phyloP scores from a whole-genome alignment of 2,113 vertebrate species.

The Hydrolagus affinis region DNA sequence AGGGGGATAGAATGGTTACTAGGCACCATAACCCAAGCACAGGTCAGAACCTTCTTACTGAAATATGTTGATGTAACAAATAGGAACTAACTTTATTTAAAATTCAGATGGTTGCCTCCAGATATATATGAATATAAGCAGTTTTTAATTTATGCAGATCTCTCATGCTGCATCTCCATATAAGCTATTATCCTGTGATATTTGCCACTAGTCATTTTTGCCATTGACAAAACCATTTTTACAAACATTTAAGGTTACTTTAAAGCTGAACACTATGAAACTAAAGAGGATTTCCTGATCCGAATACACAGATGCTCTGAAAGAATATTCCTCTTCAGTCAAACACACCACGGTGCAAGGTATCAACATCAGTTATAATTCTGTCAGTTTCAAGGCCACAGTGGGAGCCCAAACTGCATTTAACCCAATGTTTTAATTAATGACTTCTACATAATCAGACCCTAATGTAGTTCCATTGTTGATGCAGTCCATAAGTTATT shows the following conservation, averaged over 20 bases:
- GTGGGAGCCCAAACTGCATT: not conserved
- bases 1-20: too few species aligned
- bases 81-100: not conserved
- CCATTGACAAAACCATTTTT: not conserved
- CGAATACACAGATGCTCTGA: not conserved
- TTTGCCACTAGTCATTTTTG: not conserved
- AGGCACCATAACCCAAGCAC: not conserved
- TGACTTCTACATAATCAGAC: too few species aligned
- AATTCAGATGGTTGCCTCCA: not conserved
- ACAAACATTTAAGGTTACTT: not conserved
- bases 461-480: too few species aligned
- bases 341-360: not conserved
- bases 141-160: conserved; percentile 18
- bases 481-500: too few species aligned
- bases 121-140: not conserved
- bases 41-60: not conserved
- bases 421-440: not conserved
- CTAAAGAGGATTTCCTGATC: not conserved
- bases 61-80: not conserved
- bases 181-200: not conserved
- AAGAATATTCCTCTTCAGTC: conserved; percentile 6
- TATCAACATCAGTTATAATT: not conserved
- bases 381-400: not conserved
- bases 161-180: not conserved
- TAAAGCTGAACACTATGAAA: not conserved